phyloP scores from a whole-genome alignment of 2,888 invertebrate genomes.

The Bimastos eiseni region DNA sequence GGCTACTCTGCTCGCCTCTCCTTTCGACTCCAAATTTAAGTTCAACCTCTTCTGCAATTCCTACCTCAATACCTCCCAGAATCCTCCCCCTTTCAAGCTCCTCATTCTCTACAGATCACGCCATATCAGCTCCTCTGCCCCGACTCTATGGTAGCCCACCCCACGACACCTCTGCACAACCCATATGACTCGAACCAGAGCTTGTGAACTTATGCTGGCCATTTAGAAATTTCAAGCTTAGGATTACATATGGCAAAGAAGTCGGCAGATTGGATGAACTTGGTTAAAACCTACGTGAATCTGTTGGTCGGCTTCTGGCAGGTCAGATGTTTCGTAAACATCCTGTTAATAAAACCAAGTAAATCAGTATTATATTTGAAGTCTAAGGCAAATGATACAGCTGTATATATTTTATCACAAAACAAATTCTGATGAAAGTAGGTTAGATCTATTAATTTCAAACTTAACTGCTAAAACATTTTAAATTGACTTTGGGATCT shows the following conservation, averaged over 20 bases:
- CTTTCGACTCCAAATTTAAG: no score
- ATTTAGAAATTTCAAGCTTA: no score
- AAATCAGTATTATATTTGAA: background rate
- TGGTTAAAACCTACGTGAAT: background rate
- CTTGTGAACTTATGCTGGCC: background rate
- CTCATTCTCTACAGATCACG: no score
- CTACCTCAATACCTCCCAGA: no score
- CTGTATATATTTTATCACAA: background rate
- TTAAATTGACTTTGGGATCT: no score
- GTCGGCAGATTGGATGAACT: background rate
- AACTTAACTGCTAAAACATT: background rate
- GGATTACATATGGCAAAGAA: no score
- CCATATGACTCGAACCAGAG: background rate
- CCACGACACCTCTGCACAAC: background rate
- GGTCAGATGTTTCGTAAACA: constrained; percentile 87
- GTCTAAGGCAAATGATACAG: background rate
- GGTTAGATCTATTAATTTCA: background rate
- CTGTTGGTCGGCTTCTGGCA: constrained; percentile 82
- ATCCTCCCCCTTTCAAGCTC: no score
- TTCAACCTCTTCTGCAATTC: no score
- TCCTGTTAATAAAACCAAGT: constrained; percentile 64
- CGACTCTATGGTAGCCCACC: no score
- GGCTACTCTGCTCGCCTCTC: no score
- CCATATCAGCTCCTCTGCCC: no score
- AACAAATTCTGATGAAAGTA: background rate